These are phyloP conservation scores for Alaudala cheleensis DNA, from an alignment of 2,113 vertebrate species.

Conservation along the genomic window DNA sequence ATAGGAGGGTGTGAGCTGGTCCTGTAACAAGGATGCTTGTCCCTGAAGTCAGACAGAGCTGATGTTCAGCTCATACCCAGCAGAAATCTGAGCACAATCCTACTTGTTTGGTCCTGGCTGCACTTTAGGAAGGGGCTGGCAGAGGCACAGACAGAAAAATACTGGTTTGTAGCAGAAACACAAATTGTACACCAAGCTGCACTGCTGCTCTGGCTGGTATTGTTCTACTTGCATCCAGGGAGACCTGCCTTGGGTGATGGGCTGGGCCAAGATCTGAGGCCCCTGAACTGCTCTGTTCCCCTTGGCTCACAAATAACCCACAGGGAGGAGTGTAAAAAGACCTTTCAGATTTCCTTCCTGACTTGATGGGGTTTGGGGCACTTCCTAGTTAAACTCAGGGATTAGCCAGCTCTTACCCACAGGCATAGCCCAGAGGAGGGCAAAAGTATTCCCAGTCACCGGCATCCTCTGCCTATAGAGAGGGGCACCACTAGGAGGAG, in stretches of 20 bases:
- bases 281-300: background rate
- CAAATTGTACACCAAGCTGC: accelerated
- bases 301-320: background rate
- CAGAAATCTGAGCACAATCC: background rate
- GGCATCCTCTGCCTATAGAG: background rate
- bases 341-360: background rate
- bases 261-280: background rate
- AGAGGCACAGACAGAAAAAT: background rate
- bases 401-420: background rate
- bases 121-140: background rate
- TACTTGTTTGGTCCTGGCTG: background rate
- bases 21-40: background rate
- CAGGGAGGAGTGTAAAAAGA: background rate
- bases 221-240: background rate
- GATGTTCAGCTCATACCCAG: background rate
- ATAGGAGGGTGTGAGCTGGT: background rate
- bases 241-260: background rate
- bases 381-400: background rate
- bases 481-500: background rate
- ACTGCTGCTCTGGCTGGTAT: background rate
- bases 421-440: background rate
- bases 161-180: background rate
- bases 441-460: background rate
- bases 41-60: background rate
- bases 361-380: background rate